Evolutionary conservation across 2,888 invertebrate species (phyloP), one percentile per base, ranked within the genome.

Genomic region (Chouioia cunea): DNA sequence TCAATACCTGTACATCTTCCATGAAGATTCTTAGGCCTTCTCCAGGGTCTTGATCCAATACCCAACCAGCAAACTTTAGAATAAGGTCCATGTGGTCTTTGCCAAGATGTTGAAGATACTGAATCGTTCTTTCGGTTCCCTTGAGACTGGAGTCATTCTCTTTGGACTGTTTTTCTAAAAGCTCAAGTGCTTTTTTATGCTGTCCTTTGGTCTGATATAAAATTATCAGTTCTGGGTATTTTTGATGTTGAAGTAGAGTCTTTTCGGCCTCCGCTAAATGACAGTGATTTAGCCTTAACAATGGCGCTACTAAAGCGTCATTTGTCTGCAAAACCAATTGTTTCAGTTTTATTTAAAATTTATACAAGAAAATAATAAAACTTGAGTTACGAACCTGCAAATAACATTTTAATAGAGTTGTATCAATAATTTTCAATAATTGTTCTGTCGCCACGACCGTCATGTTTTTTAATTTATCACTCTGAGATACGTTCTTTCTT

Each of bases 401-500:
- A 87, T 99, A 99, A 83, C 99, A 99, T 86, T 99, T 99, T 12
- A 99, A 88, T 62, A 99, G 87, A 0, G 98, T 98, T 0, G 99
- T 99, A 83, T 99, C 99, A 71, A 99, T 97, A 66, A 99, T 93
- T 85, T 97, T 97, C 71, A 97, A 86, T 36, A 95, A 86, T 76
- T 91, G 90, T 74, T 90, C 88, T 12, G 89, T 90, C 0, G 91
- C 87, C 47, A 85, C 81, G 47, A 79, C 79, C 0, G 84, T 81
- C 81, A 85, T 84, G 58, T 86, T 87, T 77, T 87, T 87, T 57
- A 86, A 77, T 62, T 80, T 83, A 58, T 80, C 80, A 62, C 76
- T 77, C 58, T 77, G 77, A 8, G 72, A 16, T 53, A 60, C 18
- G 65, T 76, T 77, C 70, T 79, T 82, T 1, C 79, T 81, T 64